Evolutionary conservation across 2,797 vertebrate genomes (phyloP), one percentile per base, ranked within the genome.

Genomic region (Pagetopsis macropterus): DNA sequence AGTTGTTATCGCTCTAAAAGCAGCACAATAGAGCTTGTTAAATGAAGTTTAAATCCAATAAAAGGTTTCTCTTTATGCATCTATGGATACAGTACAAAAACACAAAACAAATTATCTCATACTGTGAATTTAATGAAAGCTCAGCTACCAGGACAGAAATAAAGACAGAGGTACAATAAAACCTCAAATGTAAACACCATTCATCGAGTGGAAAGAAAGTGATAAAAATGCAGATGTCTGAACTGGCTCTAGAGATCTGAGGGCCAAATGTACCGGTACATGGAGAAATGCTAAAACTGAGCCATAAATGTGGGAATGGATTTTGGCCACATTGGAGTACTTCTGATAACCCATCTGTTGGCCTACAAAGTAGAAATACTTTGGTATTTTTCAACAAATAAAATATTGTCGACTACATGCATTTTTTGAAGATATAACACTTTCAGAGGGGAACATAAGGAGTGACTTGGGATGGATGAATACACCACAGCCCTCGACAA

Each of bases 181-280:
- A 72, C n/a, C 11, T 40, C 71, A 68, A 51, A 60, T 50, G 48
- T 63, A 1, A 0, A 41, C n/a, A 45, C 10, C 23, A 40, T 60
- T 43, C 0, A 0, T 2, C 9, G 15, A 70, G 3, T 1, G 1
- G 21, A 58, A 54, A 45, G 1, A 59, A 48, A 12, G 68, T 19
- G 48, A 80, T 64, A 59, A 31, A 75, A 64, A 46, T 50, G n/a
- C 56, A 76, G 60, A 76, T 75, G 70, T 78, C 61, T 67, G 43
- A 41, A 70, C n/a, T 14, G 43, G 8, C 15, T n/a, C 3, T 3
- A 9, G 40, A 72, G 40, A 66, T 77, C 70, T 79, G 27, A 62
- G 46, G 23, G 21, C 27, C 0, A 13, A 9, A 1, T 0, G 23
- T n/a, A 70, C 51, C 23, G 19, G 41, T 27, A 27, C 43, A 57